Evolutionary conservation across 2,888 invertebrate species (phyloP).

Genomic region (Ctena decussata): DNA sequence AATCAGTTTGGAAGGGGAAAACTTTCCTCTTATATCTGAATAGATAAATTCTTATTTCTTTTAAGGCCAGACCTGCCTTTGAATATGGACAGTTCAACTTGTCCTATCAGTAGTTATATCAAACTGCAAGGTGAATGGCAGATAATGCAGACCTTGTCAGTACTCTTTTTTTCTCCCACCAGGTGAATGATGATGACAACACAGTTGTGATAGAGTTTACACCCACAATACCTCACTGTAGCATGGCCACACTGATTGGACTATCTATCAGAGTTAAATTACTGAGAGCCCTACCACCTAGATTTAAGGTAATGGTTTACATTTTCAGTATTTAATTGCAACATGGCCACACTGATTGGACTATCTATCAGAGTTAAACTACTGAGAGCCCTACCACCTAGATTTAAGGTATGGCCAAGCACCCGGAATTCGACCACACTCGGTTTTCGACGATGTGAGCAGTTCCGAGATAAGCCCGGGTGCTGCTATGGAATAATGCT

Average conservation of each 20-base stretch:
- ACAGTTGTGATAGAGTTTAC: conserved; percentile 94
- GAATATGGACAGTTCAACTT: too few species aligned
- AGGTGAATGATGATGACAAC: conserved; percentile 92
- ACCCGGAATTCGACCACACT: too few species aligned
- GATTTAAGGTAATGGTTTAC: conserved; percentile 91
- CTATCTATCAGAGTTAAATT: conserved; percentile 97
- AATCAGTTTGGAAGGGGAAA: too few species aligned
- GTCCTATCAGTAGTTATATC: too few species aligned
- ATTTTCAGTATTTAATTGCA: conserved; percentile 99
- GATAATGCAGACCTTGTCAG: too few species aligned
- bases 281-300: conserved; percentile 89
- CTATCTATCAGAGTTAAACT: conserved; percentile 97
- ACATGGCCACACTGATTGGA: conserved; percentile 98
- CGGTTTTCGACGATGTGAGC: too few species aligned
- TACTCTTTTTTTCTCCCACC: conserved; percentile 36
- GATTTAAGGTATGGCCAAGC: conserved; percentile 87
- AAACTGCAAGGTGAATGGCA: too few species aligned
- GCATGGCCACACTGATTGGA: conserved; percentile 98
- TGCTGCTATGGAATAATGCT: too few species aligned
- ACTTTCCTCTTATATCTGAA: too few species aligned
- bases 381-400: conserved; percentile 89
- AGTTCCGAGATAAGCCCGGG: too few species aligned
- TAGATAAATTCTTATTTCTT: too few species aligned
- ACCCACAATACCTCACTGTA: conserved; percentile 99
- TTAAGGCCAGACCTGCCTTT: too few species aligned